Evolutionary conservation across 2,797 vertebrate species (phyloP).

Genomic region (Trachops cirrhosus): DNA sequence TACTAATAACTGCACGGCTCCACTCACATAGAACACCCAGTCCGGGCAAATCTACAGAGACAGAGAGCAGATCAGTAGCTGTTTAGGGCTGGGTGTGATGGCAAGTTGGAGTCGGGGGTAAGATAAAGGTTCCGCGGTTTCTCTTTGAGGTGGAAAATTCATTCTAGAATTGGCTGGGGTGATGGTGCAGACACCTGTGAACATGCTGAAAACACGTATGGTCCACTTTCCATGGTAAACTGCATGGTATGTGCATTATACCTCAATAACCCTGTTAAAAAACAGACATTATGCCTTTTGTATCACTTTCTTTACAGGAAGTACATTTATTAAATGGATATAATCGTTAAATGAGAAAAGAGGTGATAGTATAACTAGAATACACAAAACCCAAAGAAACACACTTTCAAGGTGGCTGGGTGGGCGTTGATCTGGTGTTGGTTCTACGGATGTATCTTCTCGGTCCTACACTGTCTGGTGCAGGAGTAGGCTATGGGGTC

Average conservation of each 20-base stretch:
- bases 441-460: fast-evolving
- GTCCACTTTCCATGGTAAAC: neutral
- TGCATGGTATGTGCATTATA: neutral
- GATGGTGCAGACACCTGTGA: neutral
- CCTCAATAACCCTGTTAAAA: neutral
- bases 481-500: fast-evolving
- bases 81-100: too few species aligned
- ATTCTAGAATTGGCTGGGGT: neutral
- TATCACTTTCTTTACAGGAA: neutral
- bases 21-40: neutral
- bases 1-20: neutral
- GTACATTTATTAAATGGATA: neutral
- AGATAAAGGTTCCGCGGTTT: fast-evolving
- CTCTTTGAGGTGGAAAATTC: neutral
- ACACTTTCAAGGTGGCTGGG: neutral
- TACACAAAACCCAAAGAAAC: neutral
- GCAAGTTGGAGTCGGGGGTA: fast-evolving
- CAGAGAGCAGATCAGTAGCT: too few species aligned
- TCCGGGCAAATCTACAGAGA: neutral
- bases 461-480: fast-evolving
- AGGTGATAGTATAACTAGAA: neutral
- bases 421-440: fast-evolving
- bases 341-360: neutral
- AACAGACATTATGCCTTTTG: neutral
- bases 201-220: neutral